Evolutionary conservation across 2,113 vertebrate genomes (phyloP).

Genomic region (Cyanistes caeruleus): DNA sequence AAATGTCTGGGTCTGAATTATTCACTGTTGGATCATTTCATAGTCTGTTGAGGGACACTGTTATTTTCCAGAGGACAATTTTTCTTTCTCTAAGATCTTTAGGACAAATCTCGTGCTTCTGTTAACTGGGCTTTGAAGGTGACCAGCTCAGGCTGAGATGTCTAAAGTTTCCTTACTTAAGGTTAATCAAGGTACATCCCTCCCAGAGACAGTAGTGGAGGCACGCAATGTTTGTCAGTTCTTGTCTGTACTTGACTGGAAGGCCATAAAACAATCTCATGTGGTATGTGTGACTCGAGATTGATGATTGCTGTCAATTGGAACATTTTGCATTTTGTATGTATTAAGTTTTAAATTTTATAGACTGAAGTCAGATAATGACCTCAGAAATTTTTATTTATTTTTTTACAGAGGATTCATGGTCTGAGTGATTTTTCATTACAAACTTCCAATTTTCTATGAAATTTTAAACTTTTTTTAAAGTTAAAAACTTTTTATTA

Average conservation of each 20-base stretch:
- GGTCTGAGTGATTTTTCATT: neutral
- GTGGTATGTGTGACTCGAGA: neutral
- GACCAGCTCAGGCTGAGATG: neutral
- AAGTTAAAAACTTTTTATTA: no score
- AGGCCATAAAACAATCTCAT: neutral
- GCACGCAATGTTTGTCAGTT: neutral
- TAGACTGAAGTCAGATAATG: neutral
- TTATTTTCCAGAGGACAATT: neutral
- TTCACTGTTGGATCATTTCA: neutral
- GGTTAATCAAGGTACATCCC: neutral
- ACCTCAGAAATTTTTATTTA: neutral
- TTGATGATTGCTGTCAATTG: neutral
- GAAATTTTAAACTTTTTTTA: neutral
- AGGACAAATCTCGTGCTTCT: neutral
- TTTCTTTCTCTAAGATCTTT: neutral
- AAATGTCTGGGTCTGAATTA: neutral
- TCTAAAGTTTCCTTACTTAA: neutral
- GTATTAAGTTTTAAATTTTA: neutral
- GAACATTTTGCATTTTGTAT: neutral
- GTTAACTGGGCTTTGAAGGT: neutral
- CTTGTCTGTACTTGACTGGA: neutral
- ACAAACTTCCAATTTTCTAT: neutral
- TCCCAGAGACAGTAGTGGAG: neutral
- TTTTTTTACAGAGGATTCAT: neutral
- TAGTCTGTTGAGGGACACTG: neutral